phyloP scores from a whole-genome alignment of 2,888 invertebrate species.

The Papilio elwesi region DNA sequence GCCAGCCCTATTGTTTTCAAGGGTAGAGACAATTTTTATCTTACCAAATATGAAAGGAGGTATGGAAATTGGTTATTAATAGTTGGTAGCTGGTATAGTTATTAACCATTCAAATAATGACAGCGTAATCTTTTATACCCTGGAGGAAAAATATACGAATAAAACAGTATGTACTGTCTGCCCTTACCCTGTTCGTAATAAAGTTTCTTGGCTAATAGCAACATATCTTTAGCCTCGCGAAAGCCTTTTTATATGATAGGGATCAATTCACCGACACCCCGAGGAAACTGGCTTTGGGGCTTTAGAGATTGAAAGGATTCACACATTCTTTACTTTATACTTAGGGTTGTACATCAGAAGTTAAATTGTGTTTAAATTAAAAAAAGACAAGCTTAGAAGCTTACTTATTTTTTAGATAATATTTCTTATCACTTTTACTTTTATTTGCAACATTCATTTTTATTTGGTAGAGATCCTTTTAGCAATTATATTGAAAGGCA shows the following conservation, averaged over 20 bases:
- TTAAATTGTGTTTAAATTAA: constrained; percentile 19
- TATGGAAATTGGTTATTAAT: no score
- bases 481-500: no score
- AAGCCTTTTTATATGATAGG: constrained; percentile 34
- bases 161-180: not conserved
- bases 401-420: no score
- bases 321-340: constrained; percentile 25
- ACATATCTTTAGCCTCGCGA: constrained; percentile 23
- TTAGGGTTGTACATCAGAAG: constrained; percentile 14
- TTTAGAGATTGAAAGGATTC: constrained; percentile 32
- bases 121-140: not conserved
- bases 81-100: no score
- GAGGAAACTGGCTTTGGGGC: constrained; percentile 14
- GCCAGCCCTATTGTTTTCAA: no score
- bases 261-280: constrained; percentile 32
- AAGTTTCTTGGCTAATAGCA: constrained; percentile 24
- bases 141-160: not conserved
- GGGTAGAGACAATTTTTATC: no score
- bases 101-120: no score
- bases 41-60: no score
- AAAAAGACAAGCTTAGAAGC: not conserved
- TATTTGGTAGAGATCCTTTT: no score
- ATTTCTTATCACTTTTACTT: not conserved
- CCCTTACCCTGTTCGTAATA: constrained; percentile 4
- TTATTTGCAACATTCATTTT: no score